Conservation (phyloP, 2,888 invertebrate genomes). For the Odontomyia ornata region DNA sequence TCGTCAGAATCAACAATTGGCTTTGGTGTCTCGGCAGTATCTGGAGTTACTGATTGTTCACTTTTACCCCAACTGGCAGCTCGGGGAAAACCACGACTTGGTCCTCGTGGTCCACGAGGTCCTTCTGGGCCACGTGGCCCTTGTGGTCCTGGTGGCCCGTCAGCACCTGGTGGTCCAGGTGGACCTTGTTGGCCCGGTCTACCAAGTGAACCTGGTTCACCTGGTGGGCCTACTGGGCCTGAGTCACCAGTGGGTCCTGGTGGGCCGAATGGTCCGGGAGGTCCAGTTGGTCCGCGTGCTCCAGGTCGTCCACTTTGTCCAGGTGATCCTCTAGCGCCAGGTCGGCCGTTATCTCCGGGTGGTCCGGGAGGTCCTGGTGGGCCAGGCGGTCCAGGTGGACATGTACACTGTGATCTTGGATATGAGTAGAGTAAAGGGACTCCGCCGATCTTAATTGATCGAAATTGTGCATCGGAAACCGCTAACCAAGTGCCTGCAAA, state of each 20-base stretch:
- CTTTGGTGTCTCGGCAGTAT: neutral
- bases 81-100: neutral
- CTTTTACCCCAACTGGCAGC: constrained; percentile 1
- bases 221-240: constrained; percentile 66
- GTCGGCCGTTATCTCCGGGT: constrained; percentile 71
- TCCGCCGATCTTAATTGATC: constrained; percentile 33
- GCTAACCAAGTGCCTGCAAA: constrained; percentile 16
- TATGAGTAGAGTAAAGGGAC: constrained; percentile 32
- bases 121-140: constrained; percentile 25
- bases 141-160: constrained; percentile 67
- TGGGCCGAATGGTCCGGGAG: constrained; percentile 77
- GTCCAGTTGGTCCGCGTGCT: constrained; percentile 65
- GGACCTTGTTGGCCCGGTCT: constrained; percentile 74
- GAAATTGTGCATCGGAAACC: constrained; percentile 29
- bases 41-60: neutral
- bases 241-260: constrained; percentile 72
- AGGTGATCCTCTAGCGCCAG: constrained; percentile 63
- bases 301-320: constrained; percentile 52
- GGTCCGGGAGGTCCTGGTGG: constrained; percentile 72
- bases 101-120: constrained; percentile 19
- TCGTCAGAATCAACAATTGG: neutral
- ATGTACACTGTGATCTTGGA: constrained; percentile 51
- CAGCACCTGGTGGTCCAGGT: constrained; percentile 71
- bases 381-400: constrained; percentile 68
- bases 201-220: constrained; percentile 68